Evolutionary conservation across 2,888 invertebrate genomes (phyloP).

Genomic region (Eristalis tenax): DNA sequence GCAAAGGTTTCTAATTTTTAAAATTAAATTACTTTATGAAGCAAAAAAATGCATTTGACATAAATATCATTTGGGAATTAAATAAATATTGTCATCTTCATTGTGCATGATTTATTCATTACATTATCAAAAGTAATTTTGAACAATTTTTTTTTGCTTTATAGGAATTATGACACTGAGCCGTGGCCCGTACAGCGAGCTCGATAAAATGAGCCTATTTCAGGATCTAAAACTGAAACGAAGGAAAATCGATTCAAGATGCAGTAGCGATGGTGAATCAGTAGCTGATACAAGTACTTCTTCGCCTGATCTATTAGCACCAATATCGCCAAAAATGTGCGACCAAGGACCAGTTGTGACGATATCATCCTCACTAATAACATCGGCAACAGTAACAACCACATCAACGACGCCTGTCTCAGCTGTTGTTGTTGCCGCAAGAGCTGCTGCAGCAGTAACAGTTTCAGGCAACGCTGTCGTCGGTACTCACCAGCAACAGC

Average conservation of each 20-base stretch:
- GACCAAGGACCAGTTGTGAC: constrained; percentile 78
- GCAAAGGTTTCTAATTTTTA: too few relatives aligned
- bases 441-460: constrained; percentile 45
- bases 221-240: constrained; percentile 99
- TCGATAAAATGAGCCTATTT: constrained; percentile 99
- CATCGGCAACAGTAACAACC: constrained; percentile 72
- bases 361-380: constrained; percentile 74
- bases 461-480: constrained; percentile 38
- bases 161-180: constrained; percentile 98
- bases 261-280: constrained; percentile 98
- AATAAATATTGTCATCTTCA: not conserved
- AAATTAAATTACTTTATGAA: too few relatives aligned
- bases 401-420: constrained; percentile 73
- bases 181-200: constrained; percentile 96
- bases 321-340: constrained; percentile 91
- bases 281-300: constrained; percentile 96
- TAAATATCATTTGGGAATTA: not conserved
- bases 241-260: constrained; percentile 98
- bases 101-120: not conserved
- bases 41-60: not conserved
- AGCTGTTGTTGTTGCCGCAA: constrained; percentile 72
- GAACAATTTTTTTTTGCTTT: constrained; percentile 65
- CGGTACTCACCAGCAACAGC: constrained; percentile 55
- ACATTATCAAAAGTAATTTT: not conserved
- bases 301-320: constrained; percentile 92